A percentile compares a stretch with the other conserved stretches of the same genome.
These are phyloP conservation scores for Rhingia campestris DNA, from an alignment of 2,888 invertebrate species.

Conservation along the genomic window DNA sequence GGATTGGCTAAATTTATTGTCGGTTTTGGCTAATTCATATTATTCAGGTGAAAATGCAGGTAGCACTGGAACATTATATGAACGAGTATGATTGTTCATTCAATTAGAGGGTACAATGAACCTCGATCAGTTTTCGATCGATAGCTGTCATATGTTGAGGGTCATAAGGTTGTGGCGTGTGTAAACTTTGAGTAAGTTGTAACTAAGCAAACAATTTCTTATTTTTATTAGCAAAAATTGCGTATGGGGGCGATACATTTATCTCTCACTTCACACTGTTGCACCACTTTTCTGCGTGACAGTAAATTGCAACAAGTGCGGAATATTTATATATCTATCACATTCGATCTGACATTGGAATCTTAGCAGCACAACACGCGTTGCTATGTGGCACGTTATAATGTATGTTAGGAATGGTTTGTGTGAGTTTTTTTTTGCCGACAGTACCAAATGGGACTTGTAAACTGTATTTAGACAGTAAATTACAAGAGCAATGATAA, in stretches of 20 bases:
- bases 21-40: no score
- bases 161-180: conserved; percentile 6
- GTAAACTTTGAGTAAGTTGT: not conserved
- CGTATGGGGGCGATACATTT: conserved; percentile 32
- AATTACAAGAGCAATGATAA: no score
- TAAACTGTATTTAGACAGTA: not conserved
- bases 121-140: conserved; percentile 13
- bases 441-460: conserved; percentile 37
- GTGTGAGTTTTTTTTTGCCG: conserved; percentile 16
- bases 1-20: conserved; percentile 18
- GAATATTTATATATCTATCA: conserved; percentile 14
- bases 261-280: conserved; percentile 25
- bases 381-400: conserved; percentile 27
- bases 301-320: conserved; percentile 28
- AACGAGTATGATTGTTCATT: conserved; percentile 25
- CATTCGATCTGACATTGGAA: conserved; percentile 23
- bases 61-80: conserved; percentile 2
- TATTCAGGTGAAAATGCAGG: conserved; percentile 25
- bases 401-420: conserved; percentile 22
- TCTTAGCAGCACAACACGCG: conserved; percentile 23
- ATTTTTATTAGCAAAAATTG: no score
- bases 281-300: conserved; percentile 1
- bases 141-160: conserved; percentile 16
- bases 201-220: not conserved
- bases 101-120: conserved; percentile 26